These are phyloP conservation scores for Venusia cambrica DNA, from an alignment of 2,888 invertebrate genomes.

Conservation along the genomic window DNA sequence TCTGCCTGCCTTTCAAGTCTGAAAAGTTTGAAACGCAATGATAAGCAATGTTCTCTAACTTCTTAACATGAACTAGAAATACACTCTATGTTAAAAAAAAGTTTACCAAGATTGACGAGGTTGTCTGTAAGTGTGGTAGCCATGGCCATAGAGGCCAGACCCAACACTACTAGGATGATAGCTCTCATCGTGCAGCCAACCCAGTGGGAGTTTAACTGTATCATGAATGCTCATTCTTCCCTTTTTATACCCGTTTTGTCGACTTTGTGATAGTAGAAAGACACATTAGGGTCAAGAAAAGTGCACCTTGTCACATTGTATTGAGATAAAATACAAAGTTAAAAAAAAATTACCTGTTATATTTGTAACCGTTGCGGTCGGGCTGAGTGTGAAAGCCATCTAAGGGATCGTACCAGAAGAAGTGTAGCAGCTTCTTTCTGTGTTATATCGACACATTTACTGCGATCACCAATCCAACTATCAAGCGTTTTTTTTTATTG, in stretches of 20 bases:
- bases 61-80: no score
- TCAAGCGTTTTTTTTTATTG: no score
- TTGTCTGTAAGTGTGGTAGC: conserved; percentile 51
- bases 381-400: no score
- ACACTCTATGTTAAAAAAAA: no score
- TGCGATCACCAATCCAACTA: no score
- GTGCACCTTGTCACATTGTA: conserved; percentile 6
- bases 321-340: conserved; percentile 6
- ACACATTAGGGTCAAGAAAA: conserved; percentile 17
- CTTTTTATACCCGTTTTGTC: conserved; percentile 46
- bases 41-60: no score
- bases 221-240: conserved; percentile 11
- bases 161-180: conserved; percentile 47
- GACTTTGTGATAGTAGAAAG: conserved; percentile 14
- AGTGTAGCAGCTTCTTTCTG: no score
- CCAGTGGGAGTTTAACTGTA: conserved; percentile 54
- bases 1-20: conserved; percentile 64
- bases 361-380: no score
- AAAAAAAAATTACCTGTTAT: no score
- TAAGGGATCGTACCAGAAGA: no score
- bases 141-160: conserved; percentile 58
- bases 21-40: no score
- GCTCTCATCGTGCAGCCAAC: conserved; percentile 62
- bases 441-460: no score
- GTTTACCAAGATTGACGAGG: conserved; percentile 43